Evolutionary conservation across 2,797 vertebrate species (phyloP), one percentile per base, ranked within the genome.

Genomic region (Leptodactylus fallax): DNA sequence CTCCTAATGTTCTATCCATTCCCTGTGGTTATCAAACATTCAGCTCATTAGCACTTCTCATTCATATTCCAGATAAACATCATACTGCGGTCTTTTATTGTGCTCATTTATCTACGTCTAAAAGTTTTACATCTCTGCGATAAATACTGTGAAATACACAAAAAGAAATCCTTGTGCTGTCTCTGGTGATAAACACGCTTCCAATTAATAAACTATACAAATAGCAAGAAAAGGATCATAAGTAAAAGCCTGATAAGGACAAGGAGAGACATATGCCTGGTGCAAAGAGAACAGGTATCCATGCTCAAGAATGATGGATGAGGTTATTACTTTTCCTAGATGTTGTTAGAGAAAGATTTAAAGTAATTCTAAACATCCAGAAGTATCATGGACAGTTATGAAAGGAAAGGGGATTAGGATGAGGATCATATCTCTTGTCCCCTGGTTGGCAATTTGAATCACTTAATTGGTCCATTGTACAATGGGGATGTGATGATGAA

Each of bases 1-100:
- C 21, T 74, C 36, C 11, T 23, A 51, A 51, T 21, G n/a, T 53
- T n/a, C 72, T 71, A 23, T 19, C 12, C 5, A 51, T 51, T 77
- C 72, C 72, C 49, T 23, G 47, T 74, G 72, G 72, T 77, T 77
- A 77, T n/a, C 19, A 77, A 77, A n/a, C 5, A 77, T 77, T 77
- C 72, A 77, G 72, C 72, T 77, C 72, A 51, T 77, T 77, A 77
- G 6, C 49, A 23, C 8, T 77, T 53, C 72, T 51, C 5, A 21
- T 12, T 74, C 45, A 51, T 14, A 77, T 77, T 77, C 71, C 49
- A 72, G 3, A 77, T n/a, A 51, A 23, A 53, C n/a, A 14, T 77
- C 49, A 51, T 23, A 23, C 10, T 13, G 11, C 11, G 12, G 3
- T 7, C 21, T 53, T 19, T 74, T 51, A n/a, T 51, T 51, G 72